Percentiles rank a stretch among this genome's conserved stretches.
Evolutionary conservation across 2,888 invertebrate species (phyloP).

Genomic region (Alloplasta piceator): DNA sequence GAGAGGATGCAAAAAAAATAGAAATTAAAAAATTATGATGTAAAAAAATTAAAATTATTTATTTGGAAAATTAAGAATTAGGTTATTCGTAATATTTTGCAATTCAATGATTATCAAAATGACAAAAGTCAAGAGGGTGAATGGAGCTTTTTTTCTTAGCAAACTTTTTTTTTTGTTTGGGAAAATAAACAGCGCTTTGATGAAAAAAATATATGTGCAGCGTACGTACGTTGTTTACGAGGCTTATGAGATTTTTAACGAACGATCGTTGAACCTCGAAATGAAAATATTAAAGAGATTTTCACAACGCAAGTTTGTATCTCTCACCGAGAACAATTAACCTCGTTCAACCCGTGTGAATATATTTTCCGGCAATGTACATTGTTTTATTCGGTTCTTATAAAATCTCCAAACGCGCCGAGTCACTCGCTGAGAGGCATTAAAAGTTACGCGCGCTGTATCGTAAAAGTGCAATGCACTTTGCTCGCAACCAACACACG

Average conservation of each 20-base stretch:
- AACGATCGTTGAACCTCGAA: slow-evolving; percentile 35
- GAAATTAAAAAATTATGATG: no score
- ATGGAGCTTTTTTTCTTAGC: no score
- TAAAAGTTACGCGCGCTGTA: slow-evolving; percentile 43
- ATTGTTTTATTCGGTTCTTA: slow-evolving; percentile 53
- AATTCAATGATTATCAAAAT: no score
- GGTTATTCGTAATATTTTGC: no score
- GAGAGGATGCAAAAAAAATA: no score
- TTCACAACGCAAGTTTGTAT: slow-evolving; percentile 12
- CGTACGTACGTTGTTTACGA: no score
- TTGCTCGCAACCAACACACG: slow-evolving; percentile 20
- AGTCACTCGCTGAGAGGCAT: slow-evolving; percentile 43
- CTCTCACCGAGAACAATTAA: slow-evolving; percentile 42
- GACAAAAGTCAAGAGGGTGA: no score
- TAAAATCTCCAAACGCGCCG: slow-evolving; percentile 44
- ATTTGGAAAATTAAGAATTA: no score
- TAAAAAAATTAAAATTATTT: no score
- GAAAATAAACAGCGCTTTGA: no score
- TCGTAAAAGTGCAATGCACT: slow-evolving; percentile 43
- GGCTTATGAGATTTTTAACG: slow-evolving; percentile 16
- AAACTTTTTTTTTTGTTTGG: no score
- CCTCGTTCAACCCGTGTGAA: slow-evolving; percentile 29
- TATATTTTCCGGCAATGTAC: slow-evolving; percentile 35
- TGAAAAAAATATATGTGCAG: no score
- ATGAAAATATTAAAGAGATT: slow-evolving; percentile 42